Base-by-base conservation (phyloP, 1,140 invertebrate species). In the Cydia strobilella region DNA sequence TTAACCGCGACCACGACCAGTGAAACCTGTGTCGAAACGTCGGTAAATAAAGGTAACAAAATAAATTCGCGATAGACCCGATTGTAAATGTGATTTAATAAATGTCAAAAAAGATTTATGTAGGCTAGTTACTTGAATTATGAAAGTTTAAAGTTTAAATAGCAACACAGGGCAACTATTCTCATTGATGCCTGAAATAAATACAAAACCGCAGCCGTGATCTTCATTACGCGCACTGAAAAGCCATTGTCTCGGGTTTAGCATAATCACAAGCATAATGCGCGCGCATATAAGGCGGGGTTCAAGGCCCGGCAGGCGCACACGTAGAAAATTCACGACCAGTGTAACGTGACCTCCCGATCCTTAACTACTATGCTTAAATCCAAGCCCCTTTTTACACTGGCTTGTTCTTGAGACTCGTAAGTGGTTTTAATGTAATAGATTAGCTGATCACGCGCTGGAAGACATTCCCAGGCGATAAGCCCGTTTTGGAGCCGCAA, bases 401-500 rank as follows among this genome's bases (percentile, higher is more conserved):
- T 45, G 42, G 42, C 3, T 45, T 45, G 3, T 45, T 45, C 12
- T 15, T 45, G 10, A 13, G 42, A 45, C 42, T 45, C 1, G 42
- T 45, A 45, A 45, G 42, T 45, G 42, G 13, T 45, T 45, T 45
- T 45, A 45, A 45, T 45, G 42, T 45, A 45, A 15, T 45, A 31
- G 65, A 69, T 69, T 69, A 69, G 65, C 31, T 69, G 31, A 69
- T 69, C 31, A 69, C 27, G 65, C 31, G 9, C 27, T 59, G 54
- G 54, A 59, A 59, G 27, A 27, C 35, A 69, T 69, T 69, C 65
- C 65, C 65, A 69, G 65, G 65, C 27, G 65, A 69, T 69, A 69
- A 42, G 65, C 65, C 31, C 27, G 15, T 9, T 69, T 35, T 69
- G 65, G 65, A 35, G 65, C 65, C 65, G 65, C 65, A 69, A 18